These are phyloP conservation scores for Bimastos eiseni DNA, from an alignment of 2,888 invertebrate genomes.

Conservation along the genomic window DNA sequence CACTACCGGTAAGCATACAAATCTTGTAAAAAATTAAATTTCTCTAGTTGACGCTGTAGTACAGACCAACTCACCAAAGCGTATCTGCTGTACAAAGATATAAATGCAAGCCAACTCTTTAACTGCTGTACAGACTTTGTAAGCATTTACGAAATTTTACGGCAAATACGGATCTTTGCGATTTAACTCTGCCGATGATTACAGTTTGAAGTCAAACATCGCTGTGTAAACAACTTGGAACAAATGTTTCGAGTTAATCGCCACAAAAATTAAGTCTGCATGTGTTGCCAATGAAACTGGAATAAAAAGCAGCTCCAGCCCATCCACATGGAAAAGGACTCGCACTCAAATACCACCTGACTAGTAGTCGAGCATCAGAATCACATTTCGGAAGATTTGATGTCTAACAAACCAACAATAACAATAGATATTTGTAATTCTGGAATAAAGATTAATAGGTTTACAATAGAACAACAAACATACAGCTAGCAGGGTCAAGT, in stretches of 20 bases:
- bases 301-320: too few species aligned
- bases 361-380: neutral
- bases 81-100: neutral
- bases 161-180: neutral
- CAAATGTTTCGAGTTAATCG: neutral
- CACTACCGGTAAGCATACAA: neutral
- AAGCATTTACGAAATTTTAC: too few species aligned
- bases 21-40: slow-evolving; percentile 2
- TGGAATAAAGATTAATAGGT: too few species aligned
- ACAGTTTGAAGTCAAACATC: neutral
- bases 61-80: neutral
- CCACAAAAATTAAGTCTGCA: neutral
- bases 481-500: too few species aligned
- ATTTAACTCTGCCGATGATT: neutral
- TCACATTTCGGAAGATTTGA: neutral
- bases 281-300: neutral
- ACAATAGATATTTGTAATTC: too few species aligned
- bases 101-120: neutral
- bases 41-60: neutral
- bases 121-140: neutral
- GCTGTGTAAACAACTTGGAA: neutral
- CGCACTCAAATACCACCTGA: too few species aligned
- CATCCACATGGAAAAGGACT: neutral
- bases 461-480: too few species aligned
- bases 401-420: too few species aligned